Conservation (phyloP, 2,113 vertebrate species). For the Riparia riparia region DNA sequence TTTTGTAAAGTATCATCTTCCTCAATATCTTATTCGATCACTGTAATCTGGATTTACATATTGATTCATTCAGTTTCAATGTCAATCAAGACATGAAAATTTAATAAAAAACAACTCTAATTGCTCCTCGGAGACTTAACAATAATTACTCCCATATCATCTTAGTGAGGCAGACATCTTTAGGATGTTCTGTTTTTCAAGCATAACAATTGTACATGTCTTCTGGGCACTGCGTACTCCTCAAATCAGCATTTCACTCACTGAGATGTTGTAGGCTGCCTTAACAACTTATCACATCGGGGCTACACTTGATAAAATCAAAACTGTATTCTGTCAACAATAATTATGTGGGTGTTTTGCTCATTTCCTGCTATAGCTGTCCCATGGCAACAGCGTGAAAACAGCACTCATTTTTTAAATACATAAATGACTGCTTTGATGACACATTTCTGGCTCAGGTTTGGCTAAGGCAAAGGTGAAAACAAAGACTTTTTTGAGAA, state of each 20-base stretch:
- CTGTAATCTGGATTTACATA: slow-evolving; percentile 30
- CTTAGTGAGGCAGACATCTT: slow-evolving; percentile 9
- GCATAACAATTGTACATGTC: background rate
- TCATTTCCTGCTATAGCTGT: slow-evolving; percentile 44
- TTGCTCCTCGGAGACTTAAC: slow-evolving; percentile 33
- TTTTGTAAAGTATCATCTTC: background rate
- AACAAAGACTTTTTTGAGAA: slow-evolving; percentile 22
- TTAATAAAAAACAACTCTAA: slow-evolving; percentile 46
- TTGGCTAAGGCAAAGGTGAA: background rate
- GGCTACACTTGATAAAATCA: slow-evolving; percentile 40
- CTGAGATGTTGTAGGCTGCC: slow-evolving; percentile 29
- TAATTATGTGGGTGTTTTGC: slow-evolving; percentile 56
- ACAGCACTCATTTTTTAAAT: background rate
- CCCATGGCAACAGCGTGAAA: slow-evolving; percentile 29
- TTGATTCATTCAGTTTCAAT: slow-evolving; percentile 28
- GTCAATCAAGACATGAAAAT: slow-evolving; percentile 24
- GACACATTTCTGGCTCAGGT: slow-evolving; percentile 15
- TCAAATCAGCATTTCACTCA: background rate
- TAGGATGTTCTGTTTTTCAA: background rate
- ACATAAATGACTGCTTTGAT: background rate
- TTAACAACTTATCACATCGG: slow-evolving; percentile 9
- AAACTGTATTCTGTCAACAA: slow-evolving; percentile 60
- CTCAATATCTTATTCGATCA: background rate
- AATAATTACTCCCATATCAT: background rate
- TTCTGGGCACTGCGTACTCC: slow-evolving; percentile 1